These are phyloP conservation scores for Mus minutoides DNA, from an alignment of 2,797 vertebrate species.

Conservation along the genomic window DNA sequence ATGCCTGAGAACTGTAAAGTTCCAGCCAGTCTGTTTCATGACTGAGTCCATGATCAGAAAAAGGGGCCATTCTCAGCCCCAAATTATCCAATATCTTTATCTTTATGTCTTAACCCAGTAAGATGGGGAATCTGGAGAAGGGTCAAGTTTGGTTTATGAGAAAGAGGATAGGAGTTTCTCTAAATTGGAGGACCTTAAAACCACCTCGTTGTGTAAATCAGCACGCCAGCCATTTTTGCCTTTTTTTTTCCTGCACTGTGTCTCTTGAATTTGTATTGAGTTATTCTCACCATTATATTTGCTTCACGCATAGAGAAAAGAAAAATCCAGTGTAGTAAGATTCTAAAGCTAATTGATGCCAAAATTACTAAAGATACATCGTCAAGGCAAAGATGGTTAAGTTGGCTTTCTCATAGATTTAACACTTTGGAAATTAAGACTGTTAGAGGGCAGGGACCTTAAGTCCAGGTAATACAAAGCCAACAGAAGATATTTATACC, in stretches of 20 bases:
- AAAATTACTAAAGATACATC: not conserved
- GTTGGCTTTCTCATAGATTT: not conserved
- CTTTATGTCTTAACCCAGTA: not conserved
- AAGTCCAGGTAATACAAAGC: not conserved
- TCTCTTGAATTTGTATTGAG: not conserved
- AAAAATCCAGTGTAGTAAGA: not conserved
- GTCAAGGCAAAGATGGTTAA: not conserved
- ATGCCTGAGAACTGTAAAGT: not conserved
- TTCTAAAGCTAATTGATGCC: not conserved
- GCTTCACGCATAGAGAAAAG: not conserved
- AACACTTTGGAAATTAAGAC: slow-evolving; percentile 37
- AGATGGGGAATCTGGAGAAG: not conserved
- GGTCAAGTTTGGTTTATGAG: not conserved
- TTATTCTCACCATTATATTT: not conserved
- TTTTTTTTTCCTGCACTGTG: not conserved
- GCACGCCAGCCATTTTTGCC: not conserved
- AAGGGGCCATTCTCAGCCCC: not conserved
- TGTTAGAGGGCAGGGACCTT: not conserved
- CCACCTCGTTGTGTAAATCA: not conserved
- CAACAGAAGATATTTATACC: not conserved
- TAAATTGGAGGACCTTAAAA: not conserved
- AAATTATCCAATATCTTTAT: not conserved
- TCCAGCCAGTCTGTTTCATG: not conserved
- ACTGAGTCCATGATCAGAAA: not conserved
- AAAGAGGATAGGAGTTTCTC: not conserved